phyloP scores from a whole-genome alignment of 2,113 vertebrate species.

The Alexandromys fortis region DNA sequence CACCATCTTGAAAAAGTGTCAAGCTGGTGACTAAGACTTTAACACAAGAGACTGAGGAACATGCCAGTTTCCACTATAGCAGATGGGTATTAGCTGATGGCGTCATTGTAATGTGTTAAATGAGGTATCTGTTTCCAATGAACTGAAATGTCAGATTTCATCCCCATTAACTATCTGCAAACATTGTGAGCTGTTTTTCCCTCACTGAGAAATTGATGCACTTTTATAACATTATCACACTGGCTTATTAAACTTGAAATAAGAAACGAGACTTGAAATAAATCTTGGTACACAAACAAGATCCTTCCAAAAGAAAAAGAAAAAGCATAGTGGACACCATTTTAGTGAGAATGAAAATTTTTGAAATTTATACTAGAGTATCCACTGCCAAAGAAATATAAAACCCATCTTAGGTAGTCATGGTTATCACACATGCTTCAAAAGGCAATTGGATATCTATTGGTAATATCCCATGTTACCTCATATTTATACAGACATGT shows the following conservation, averaged over 20 bases:
- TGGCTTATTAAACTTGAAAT: background rate
- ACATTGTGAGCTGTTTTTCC: background rate
- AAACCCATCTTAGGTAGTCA: background rate
- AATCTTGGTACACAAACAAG: background rate
- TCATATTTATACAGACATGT: background rate
- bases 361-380: background rate
- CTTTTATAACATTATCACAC: background rate
- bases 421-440: background rate
- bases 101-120: background rate
- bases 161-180: constrained; percentile 12
- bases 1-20: background rate
- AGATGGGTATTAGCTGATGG: background rate
- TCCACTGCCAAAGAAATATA: background rate
- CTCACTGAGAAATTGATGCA: background rate
- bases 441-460: background rate
- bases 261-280: background rate
- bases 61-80: background rate
- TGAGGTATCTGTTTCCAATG: background rate
- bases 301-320: background rate
- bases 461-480: background rate
- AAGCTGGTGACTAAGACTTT: background rate
- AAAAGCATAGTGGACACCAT: background rate
- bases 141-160: background rate
- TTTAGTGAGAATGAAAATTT: background rate
- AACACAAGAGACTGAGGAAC: background rate